Percentiles rank a stretch among this genome's conserved stretches.
These are phyloP conservation scores for Taurulus bubalis DNA, from an alignment of 2,113 vertebrate species.

Conservation along the genomic window DNA sequence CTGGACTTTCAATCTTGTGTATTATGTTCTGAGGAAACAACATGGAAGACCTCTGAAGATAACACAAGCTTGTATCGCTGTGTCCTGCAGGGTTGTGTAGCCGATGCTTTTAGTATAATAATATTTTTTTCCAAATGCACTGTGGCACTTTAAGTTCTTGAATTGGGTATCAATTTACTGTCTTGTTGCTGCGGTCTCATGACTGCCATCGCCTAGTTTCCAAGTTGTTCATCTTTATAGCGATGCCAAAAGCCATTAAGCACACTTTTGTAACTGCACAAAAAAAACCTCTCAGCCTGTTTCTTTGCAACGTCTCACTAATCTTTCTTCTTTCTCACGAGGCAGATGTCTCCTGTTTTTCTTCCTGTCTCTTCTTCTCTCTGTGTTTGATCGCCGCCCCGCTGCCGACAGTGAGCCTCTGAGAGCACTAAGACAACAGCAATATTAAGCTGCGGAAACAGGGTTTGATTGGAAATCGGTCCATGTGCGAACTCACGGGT, in stretches of 20 bases:
- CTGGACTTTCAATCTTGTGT: conserved; percentile 22
- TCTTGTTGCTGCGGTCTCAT: conserved; percentile 43
- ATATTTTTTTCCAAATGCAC: conserved; percentile 9
- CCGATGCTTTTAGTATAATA: background rate
- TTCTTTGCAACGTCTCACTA: conserved; percentile 32
- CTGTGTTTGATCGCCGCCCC: conserved; percentile 30
- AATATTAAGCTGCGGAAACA: conserved; percentile 19
- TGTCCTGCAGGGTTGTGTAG: conserved; percentile 26
- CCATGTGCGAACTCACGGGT: background rate
- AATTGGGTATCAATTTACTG: conserved; percentile 38
- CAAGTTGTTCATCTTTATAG: conserved; percentile 57
- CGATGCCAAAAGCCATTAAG: conserved; percentile 66
- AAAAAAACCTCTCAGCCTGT: conserved; percentile 5
- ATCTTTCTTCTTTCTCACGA: conserved; percentile 32
- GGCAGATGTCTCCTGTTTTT: conserved; percentile 19
- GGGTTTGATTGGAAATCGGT: conserved; percentile 23
- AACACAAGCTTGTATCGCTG: conserved; percentile 12
- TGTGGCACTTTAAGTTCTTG: conserved; percentile 33
- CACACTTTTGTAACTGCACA: conserved; percentile 49
- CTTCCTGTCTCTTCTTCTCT: conserved; percentile 14
- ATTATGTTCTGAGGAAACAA: conserved; percentile 43
- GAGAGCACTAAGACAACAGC: conserved; percentile 25
- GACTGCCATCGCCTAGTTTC: conserved; percentile 68
- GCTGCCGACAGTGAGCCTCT: conserved; percentile 19
- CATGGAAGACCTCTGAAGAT: conserved; percentile 34